These are phyloP conservation scores for Protobothrops flavoviridis DNA, from an alignment of 2,113 vertebrate species.

Conservation along the genomic window DNA sequence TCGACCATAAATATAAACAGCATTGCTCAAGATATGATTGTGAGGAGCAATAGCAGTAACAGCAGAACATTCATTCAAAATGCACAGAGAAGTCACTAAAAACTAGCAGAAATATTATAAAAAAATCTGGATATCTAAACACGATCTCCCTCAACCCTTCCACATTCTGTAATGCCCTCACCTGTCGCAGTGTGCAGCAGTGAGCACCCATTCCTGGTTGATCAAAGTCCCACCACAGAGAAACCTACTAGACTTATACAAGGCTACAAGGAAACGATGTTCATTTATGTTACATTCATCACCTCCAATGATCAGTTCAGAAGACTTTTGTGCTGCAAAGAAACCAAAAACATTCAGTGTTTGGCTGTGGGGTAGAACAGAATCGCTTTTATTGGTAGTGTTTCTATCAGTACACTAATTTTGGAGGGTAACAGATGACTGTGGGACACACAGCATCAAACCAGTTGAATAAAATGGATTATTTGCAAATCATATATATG, in stretches of 20 bases:
- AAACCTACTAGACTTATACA: not conserved
- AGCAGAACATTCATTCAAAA: not conserved
- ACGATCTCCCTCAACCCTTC: not conserved
- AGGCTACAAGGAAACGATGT: not conserved
- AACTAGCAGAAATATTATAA: not conserved
- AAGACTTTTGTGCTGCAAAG: not conserved
- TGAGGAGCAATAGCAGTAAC: not conserved
- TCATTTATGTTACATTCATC: not conserved
- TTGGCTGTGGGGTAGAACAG: not conserved
- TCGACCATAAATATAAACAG: not conserved
- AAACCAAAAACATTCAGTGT: not conserved
- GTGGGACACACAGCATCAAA: not conserved
- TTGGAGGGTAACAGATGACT: not conserved
- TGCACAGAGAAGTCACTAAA: not conserved
- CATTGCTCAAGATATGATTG: not conserved
- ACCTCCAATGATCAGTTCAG: not conserved
- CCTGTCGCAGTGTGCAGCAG: constrained; percentile 9
- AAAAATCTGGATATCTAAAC: not conserved
- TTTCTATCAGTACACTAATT: not conserved
- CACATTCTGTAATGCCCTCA: not conserved
- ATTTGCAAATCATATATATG: not conserved
- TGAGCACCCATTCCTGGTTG: not conserved
- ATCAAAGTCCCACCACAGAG: not conserved
- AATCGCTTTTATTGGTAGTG: not conserved
- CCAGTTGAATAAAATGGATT: not conserved